phyloP scores from a whole-genome alignment of 2,888 invertebrate species.

The Xylota sylvarum region DNA sequence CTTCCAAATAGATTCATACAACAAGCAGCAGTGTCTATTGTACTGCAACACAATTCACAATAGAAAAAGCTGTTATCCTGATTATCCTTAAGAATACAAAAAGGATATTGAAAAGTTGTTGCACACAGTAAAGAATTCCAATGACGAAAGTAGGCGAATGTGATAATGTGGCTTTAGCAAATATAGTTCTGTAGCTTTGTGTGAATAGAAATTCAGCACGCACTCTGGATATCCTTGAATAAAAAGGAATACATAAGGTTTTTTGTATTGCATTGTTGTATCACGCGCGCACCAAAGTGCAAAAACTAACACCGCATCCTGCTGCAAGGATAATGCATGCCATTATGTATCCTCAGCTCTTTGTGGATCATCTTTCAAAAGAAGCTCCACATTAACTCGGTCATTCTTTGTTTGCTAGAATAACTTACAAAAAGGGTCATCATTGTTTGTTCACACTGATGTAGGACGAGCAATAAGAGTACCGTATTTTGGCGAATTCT shows the following conservation, averaged over 20 bases:
- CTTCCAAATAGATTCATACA: conserved; percentile 11
- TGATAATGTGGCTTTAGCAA: conserved; percentile 62
- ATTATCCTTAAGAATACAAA: conserved; percentile 52
- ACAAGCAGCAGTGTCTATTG: conserved; percentile 29
- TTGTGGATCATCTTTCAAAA: conserved; percentile 28
- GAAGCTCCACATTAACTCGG: conserved; percentile 69
- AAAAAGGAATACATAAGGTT: conserved; percentile 35
- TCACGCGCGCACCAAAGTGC: conserved; percentile 68
- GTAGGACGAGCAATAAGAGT: conserved; percentile 47
- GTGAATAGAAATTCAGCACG: conserved; percentile 50
- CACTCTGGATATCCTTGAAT: conserved; percentile 64
- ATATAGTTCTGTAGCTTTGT: conserved; percentile 36
- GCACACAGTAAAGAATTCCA: conserved; percentile 34
- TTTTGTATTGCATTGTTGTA: conserved; percentile 19
- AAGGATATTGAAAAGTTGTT: conserved; percentile 57
- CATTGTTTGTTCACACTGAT: conserved; percentile 43
- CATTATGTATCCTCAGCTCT: conserved; percentile 30
- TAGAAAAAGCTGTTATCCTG: conserved; percentile 68
- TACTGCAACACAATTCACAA: conserved; percentile 53
- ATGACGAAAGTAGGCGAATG: conserved; percentile 39
- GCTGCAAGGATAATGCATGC: conserved; percentile 50
- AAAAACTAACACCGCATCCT: conserved; percentile 59
- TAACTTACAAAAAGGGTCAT: neutral
- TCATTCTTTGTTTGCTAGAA: conserved; percentile 63
- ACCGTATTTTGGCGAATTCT: conserved; percentile 46